Evolutionary conservation across 2,113 vertebrate species (phyloP).

Genomic region (Oenanthe melanoleuca): DNA sequence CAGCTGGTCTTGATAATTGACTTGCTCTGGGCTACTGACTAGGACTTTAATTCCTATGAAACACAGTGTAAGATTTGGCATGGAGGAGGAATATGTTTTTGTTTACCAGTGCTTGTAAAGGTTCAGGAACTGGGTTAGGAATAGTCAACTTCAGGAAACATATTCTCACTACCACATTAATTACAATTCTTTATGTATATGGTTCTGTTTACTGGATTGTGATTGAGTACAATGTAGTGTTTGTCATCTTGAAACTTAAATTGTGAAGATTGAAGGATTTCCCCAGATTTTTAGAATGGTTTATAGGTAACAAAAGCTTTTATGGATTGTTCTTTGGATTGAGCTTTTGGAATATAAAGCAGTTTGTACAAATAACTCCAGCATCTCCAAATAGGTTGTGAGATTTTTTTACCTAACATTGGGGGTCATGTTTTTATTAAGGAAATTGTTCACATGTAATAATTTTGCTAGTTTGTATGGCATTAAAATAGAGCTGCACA

Average conservation of each 20-base stretch:
- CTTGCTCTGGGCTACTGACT: neutral
- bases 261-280: neutral
- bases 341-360: neutral
- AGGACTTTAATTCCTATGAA: neutral
- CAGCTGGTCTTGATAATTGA: neutral
- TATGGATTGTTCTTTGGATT: neutral
- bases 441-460: neutral
- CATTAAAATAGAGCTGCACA: neutral
- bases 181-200: neutral
- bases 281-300: neutral
- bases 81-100: neutral
- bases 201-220: neutral
- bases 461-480: neutral
- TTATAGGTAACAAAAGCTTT: neutral
- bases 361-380: neutral
- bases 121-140: neutral
- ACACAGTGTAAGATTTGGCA: accelerated
- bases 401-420: neutral
- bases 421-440: neutral
- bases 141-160: neutral
- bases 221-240: neutral
- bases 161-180: neutral
- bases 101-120: neutral
- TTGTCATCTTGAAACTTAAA: neutral
- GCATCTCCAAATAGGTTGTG: neutral